Evolutionary conservation across 1,140 invertebrate species (phyloP).

Genomic region (Zophobas morio): DNA sequence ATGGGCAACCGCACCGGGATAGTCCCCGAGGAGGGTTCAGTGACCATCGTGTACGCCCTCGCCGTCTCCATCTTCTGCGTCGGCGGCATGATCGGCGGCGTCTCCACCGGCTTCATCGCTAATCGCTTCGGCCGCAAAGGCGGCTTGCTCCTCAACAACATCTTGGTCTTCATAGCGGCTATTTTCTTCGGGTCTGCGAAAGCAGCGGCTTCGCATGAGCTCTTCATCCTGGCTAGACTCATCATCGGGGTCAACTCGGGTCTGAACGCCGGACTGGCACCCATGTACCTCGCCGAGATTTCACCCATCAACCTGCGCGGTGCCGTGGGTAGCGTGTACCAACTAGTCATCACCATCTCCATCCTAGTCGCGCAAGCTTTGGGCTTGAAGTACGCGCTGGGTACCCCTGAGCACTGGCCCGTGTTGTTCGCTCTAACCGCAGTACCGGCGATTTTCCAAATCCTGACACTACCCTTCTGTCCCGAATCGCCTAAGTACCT

Average conservation of each 20-base stretch:
- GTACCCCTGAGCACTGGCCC: constrained; percentile 79
- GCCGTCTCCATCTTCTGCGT: constrained; percentile 88
- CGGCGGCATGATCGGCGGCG: constrained; percentile 87
- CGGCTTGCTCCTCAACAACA: constrained; percentile 86
- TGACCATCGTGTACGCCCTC: constrained; percentile 73
- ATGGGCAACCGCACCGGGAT: constrained; percentile 69
- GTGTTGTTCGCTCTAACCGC: constrained; percentile 80
- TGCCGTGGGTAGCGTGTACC: constrained; percentile 87
- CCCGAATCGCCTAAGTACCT: constrained; percentile 93
- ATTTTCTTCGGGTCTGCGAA: constrained; percentile 75
- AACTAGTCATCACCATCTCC: constrained; percentile 87
- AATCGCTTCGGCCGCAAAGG: constrained; percentile 77
- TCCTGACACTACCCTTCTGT: constrained; percentile 86
- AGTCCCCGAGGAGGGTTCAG: constrained; percentile 27
- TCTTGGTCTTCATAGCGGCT: constrained; percentile 80
- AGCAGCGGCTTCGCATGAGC: constrained; percentile 77
- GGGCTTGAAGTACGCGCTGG: constrained; percentile 79
- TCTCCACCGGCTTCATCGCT: constrained; percentile 21
- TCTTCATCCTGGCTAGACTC: constrained; percentile 83
- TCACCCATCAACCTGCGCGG: constrained; percentile 84
- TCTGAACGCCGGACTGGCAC: constrained; percentile 83
- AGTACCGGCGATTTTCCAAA: constrained; percentile 81
- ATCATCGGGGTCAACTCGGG: constrained; percentile 88
- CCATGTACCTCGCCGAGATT: constrained; percentile 89
- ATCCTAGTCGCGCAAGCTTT: constrained; percentile 86